Evolutionary conservation across 35 echinoderm and acorn worm genomes (phyloP), one percentile per base, ranked within the genome.

Genomic region (Acanthaster planci): DNA sequence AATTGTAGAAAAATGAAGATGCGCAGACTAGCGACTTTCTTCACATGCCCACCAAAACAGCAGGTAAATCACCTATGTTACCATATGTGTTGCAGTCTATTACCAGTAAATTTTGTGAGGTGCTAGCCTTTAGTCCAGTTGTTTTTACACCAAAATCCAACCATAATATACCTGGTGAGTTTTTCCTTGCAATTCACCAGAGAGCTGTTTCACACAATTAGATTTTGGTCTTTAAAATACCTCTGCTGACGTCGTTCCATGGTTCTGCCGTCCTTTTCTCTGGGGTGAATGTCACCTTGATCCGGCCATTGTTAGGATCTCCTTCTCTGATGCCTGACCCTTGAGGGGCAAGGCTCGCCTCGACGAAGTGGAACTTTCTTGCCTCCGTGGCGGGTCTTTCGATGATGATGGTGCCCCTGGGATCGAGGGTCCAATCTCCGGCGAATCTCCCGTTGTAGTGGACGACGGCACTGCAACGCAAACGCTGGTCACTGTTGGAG

Each of bases 331-430:
- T 53, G 8, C 80, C 80, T 30, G 50, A 81, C 78, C 39, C 78
- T 8, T 39, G 21, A 52, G 38, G 12, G 29, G 80, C 80, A 2
- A 7, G 2, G 14, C 56, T 5, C 14, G 80, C 26, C 34, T 83
- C 56, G 31, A 83, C n/a, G 38, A 83, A 83, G 42, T 37, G 38
- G 54, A 83, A 83, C 52, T 83, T 83, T 36, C 32, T 60, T 5
- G 9, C 30, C 27, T 83, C 55, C 18, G 38, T 58, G 2, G 80
- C 34, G 5, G 80, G 80, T 14, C 80, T 34, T 56, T 83, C 54
- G 0, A 83, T 37, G 39, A 79, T 0, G 7, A 59, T 58, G 18
- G 19, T 56, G 21, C 52, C 30, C 52, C 8, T 51, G 22, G 52
- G 32, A 34, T 83, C 80, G 26, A 53, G n/a, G 8, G 52, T 83